These are phyloP conservation scores for Rhyacichthys aspro DNA, from an alignment of 2,797 vertebrate species.

Conservation along the genomic window DNA sequence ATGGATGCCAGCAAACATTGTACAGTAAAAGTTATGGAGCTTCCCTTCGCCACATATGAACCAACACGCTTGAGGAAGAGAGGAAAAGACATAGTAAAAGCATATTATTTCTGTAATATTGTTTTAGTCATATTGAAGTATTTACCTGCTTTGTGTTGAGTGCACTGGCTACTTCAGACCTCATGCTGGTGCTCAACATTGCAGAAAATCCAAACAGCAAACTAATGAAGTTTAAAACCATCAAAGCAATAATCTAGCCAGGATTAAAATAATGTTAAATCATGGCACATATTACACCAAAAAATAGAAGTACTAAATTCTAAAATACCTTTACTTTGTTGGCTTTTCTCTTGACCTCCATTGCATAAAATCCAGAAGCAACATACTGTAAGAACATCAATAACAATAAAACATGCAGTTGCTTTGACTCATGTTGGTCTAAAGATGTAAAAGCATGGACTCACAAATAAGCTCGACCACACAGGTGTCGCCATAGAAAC, in stretches of 20 bases:
- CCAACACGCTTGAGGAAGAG: conserved; percentile 56
- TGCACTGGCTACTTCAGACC: conserved; percentile 11
- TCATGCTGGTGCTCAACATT: conserved; percentile 65
- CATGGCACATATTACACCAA: no score
- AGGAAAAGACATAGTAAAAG: neutral
- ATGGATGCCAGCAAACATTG: conserved; percentile 69
- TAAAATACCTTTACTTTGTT: conserved; percentile 69
- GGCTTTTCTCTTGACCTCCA: conserved; percentile 74
- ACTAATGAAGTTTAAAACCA: conserved; percentile 71
- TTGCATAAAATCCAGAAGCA: conserved; percentile 66
- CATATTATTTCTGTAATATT: neutral
- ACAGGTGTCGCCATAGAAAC: conserved; percentile 71
- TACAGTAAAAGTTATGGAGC: conserved; percentile 60
- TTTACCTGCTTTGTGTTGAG: conserved; percentile 66
- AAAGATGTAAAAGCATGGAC: conserved; percentile 31
- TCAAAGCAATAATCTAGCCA: conserved; percentile 71
- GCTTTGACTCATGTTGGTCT: neutral
- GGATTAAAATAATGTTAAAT: neutral
- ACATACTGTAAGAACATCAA: conserved; percentile 70
- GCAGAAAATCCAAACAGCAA: conserved; percentile 71
- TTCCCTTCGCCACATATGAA: conserved; percentile 66
- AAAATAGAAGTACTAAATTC: neutral
- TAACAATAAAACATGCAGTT: neutral
- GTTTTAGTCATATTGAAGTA: neutral
- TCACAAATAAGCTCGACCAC: conserved; percentile 76